A percentile compares a stretch with the other conserved stretches of the same genome.
phyloP scores from a whole-genome alignment of 1,140 invertebrate genomes.

The Phymorhynchus buccinoides region DNA sequence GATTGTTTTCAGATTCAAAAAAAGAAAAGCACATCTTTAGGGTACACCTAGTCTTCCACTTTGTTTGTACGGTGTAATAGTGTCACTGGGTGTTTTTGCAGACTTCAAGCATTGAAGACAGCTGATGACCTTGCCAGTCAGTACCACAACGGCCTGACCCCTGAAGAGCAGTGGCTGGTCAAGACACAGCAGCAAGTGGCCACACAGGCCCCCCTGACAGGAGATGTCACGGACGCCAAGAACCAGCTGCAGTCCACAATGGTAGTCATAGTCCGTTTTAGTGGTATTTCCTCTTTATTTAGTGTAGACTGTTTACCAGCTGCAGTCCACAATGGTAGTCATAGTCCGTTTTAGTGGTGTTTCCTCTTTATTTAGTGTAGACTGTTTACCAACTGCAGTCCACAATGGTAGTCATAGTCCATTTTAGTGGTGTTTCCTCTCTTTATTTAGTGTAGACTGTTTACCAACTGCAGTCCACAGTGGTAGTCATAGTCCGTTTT shows the following conservation, averaged over 20 bases:
- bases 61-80: too few species aligned
- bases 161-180: conserved; percentile 90
- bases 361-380: too few species aligned
- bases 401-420: too few species aligned
- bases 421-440: too few species aligned
- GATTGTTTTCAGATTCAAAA: too few species aligned
- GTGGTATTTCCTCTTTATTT: not conserved
- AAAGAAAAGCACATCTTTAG: too few species aligned
- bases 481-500: too few species aligned
- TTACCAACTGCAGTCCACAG: too few species aligned
- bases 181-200: conserved; percentile 84
- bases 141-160: conserved; percentile 88
- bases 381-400: too few species aligned
- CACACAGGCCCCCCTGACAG: conserved; percentile 78
- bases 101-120: conserved; percentile 87
- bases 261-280: conserved; percentile 77
- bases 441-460: too few species aligned
- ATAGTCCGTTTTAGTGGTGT: not conserved
- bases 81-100: conserved; percentile 70
- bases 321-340: not conserved
- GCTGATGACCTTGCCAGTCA: conserved; percentile 88
- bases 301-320: not conserved
- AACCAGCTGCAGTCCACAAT: conserved; percentile 83
- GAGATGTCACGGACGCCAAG: conserved; percentile 74
- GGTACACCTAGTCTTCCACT: too few species aligned